Percentiles rank a stretch among this genome's conserved stretches.
These are phyloP conservation scores for Kobus ellipsiprymnus DNA, from an alignment of 2,113 vertebrate genomes.

Conservation along the genomic window DNA sequence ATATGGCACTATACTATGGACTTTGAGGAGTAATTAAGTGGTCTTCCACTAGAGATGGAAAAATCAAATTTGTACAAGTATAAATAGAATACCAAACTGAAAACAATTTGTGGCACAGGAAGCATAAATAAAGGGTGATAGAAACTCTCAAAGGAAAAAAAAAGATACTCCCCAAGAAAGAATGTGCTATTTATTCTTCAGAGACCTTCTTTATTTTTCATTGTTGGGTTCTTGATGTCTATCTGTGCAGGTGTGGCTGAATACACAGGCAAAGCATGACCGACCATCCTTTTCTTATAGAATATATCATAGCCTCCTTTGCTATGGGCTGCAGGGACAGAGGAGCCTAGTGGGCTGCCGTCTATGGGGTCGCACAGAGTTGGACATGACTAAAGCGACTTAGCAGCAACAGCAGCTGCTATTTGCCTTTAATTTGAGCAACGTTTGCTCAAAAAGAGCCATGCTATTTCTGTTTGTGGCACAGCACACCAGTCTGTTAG, in stretches of 20 bases:
- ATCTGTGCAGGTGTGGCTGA: not conserved
- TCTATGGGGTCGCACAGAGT: no score
- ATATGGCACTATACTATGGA: not conserved
- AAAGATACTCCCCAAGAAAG: not conserved
- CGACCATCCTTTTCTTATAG: not conserved
- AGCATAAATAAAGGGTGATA: not conserved
- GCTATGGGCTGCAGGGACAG: not conserved
- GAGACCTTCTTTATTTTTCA: not conserved
- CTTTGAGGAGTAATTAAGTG: not conserved
- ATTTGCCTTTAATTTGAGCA: constrained; percentile 22
- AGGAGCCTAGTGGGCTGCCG: no score
- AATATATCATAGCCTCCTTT: not conserved
- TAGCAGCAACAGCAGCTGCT: not conserved
- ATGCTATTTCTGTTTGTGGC: constrained; percentile 32
- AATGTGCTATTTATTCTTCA: not conserved
- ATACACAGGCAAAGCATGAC: not conserved
- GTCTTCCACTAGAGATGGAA: not conserved
- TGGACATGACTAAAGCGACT: accelerated
- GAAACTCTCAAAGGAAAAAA: not conserved
- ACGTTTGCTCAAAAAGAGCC: constrained; percentile 27
- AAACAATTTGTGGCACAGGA: not conserved
- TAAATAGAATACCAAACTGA: not conserved
- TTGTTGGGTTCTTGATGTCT: not conserved
- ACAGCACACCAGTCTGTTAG: not conserved
- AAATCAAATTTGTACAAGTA: not conserved